Conservation (phyloP, 30 jellyfish, hydroid and myxozoan genomes). For the Aurelia sp. region DNA sequence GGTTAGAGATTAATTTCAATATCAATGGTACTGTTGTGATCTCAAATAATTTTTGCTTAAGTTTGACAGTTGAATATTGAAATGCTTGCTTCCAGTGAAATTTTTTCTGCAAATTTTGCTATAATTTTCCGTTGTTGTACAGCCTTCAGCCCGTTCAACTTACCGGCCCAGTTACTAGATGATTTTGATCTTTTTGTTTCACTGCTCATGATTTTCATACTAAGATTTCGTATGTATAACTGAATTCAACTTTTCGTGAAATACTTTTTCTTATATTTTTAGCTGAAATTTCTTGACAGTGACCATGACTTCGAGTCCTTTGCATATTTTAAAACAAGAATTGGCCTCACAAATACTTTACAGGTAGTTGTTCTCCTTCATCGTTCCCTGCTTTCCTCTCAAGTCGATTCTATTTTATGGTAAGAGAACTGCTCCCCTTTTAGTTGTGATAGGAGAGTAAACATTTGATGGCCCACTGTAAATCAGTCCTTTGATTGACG, state of each 20-base stretch:
- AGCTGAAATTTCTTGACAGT: constrained; percentile 35
- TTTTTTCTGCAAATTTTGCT: background rate
- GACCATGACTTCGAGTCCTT: constrained; percentile 64
- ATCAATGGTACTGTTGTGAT: too few species aligned
- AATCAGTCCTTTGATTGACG: too few species aligned
- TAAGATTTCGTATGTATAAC: background rate
- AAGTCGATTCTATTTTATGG: too few species aligned
- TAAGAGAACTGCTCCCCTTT: too few species aligned
- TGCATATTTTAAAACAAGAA: constrained; percentile 85
- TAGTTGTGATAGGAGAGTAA: too few species aligned
- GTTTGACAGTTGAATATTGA: too few species aligned
- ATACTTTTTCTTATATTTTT: background rate
- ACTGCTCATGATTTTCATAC: background rate
- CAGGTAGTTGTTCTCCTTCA: background rate
- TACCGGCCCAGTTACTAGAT: background rate
- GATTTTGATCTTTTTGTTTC: background rate
- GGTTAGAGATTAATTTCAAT: constrained; percentile 19
- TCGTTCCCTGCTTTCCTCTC: too few species aligned
- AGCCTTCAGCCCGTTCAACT: background rate
- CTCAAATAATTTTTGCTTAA: too few species aligned
- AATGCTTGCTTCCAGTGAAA: background rate
- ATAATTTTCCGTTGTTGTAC: background rate
- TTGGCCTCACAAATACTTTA: constrained; percentile 71
- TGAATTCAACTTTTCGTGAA: background rate
- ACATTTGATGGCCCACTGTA: too few species aligned